Evolutionary conservation across 2,113 vertebrate genomes (phyloP).

Genomic region (Rhinopomastus cyanomelas): DNA sequence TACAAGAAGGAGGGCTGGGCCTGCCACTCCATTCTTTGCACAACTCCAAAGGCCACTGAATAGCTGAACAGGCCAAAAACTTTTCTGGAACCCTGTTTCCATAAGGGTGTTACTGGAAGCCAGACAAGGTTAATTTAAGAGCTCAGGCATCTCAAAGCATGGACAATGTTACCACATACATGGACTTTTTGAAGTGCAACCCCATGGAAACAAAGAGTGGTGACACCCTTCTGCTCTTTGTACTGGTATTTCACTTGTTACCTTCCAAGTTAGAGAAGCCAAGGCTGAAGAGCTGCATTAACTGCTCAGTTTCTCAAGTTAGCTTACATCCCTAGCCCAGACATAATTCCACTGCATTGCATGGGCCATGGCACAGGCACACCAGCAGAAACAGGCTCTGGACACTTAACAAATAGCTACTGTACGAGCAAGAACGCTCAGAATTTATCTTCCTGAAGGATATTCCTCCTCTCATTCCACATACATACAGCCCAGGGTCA

Average conservation of each 20-base stretch:
- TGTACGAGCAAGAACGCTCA: not conserved
- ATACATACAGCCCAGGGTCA: not conserved
- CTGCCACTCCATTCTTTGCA: not conserved
- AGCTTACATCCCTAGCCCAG: not conserved
- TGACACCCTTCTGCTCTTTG: not conserved
- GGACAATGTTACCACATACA: not conserved
- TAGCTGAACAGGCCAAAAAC: not conserved
- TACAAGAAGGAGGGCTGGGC: not conserved
- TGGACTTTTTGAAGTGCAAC: not conserved
- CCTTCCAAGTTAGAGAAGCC: not conserved
- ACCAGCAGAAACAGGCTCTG: not conserved
- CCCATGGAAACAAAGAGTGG: not conserved
- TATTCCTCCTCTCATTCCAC: not conserved
- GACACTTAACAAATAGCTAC: not conserved
- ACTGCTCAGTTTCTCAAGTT: not conserved
- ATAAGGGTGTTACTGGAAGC: not conserved
- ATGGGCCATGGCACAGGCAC: accelerated
- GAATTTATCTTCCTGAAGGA: not conserved
- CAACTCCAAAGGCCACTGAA: not conserved
- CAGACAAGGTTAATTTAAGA: not conserved
- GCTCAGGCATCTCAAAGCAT: not conserved
- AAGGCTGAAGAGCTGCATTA: not conserved
- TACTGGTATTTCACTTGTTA: not conserved
- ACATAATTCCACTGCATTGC: accelerated
- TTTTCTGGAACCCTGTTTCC: no score